These are phyloP conservation scores for Catalaphyllia jardinei DNA, from an alignment of 64 coral and sea anemone species.

Conservation along the genomic window DNA sequence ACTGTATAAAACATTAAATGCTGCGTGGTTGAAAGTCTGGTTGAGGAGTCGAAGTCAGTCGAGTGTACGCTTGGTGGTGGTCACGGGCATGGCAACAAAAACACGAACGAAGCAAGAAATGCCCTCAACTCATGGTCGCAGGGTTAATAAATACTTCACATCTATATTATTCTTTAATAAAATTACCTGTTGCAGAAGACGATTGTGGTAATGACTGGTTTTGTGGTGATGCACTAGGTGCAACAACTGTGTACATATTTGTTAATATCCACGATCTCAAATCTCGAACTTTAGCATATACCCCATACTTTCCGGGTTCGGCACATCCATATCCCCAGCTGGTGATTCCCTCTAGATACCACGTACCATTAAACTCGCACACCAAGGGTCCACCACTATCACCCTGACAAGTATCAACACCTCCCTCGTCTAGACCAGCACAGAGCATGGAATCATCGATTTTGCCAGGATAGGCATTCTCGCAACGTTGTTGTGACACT, in stretches of 20 bases:
- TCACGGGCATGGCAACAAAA: no score
- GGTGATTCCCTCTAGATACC: conserved; percentile 6
- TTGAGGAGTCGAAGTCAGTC: no score
- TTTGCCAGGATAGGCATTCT: not conserved
- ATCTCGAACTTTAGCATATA: not conserved
- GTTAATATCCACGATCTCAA: not conserved
- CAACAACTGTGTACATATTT: not conserved
- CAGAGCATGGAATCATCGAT: conserved; percentile 37
- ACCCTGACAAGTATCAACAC: conserved; percentile 31
- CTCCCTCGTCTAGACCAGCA: not conserved
- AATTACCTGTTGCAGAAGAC: no score
- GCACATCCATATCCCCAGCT: not conserved
- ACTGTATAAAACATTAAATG: no score
- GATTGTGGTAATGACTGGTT: no score
- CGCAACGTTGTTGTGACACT: conserved; percentile 21
- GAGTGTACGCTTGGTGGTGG: no score
- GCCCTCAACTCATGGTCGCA: no score
- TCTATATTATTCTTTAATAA: no score
- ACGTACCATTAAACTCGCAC: conserved; percentile 36
- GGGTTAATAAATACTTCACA: no score
- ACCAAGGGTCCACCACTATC: conserved; percentile 19
- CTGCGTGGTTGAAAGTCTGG: no score
- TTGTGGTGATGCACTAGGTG: not conserved
- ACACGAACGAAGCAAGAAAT: no score
- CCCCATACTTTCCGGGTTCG: conserved; percentile 1